A percentile compares a stretch with the other conserved stretches of the same genome.
phyloP scores from a whole-genome alignment of 2,113 vertebrate species.

The Asarcornis scutulata region DNA sequence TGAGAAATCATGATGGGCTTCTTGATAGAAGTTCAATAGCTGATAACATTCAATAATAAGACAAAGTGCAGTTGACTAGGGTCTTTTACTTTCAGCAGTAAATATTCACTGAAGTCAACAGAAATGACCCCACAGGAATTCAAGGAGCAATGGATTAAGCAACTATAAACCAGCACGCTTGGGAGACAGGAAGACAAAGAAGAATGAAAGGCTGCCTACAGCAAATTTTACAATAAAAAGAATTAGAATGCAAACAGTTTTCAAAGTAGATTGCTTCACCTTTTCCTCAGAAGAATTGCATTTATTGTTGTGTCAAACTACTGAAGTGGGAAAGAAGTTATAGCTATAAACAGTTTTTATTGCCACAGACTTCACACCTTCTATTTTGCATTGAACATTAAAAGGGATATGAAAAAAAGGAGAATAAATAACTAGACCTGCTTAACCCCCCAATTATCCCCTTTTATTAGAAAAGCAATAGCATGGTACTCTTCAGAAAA shows the following conservation, averaged over 20 bases:
- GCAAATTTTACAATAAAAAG: conserved; percentile 1
- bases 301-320: conserved; percentile 48
- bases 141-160: neutral
- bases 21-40: neutral
- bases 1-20: neutral
- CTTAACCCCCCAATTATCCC: conserved; percentile 21
- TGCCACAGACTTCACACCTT: conserved; percentile 52
- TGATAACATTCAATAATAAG: neutral
- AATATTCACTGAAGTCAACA: neutral
- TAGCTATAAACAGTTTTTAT: conserved; percentile 59
- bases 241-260: conserved; percentile 1
- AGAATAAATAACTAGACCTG: neutral
- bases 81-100: neutral
- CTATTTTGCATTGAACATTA: conserved; percentile 46
- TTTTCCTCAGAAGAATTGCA: conserved; percentile 16
- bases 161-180: neutral
- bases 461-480: conserved; percentile 22
- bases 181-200: neutral
- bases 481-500: neutral
- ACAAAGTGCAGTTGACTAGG: neutral
- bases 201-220: neutral
- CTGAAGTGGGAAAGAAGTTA: conserved; percentile 41
- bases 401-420: conserved; percentile 13
- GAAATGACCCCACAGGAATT: neutral
- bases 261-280: neutral